Base-by-base conservation (phyloP, 2,797 vertebrate species). In the Oreochromis grahami region DNA sequence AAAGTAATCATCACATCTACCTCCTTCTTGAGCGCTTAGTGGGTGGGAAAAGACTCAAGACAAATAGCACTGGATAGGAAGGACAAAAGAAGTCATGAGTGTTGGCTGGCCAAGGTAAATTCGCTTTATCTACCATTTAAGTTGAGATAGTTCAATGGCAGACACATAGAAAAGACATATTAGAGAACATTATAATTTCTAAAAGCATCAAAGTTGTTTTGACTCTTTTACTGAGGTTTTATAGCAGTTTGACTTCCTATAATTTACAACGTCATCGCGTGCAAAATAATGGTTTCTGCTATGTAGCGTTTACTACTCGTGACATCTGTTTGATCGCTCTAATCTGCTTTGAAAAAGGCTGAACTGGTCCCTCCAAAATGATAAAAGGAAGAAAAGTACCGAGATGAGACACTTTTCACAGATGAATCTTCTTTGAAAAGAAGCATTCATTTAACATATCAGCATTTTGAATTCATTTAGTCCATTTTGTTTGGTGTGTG, bases 1-100 rank as follows among this genome's bases (percentile, higher is more conserved):
- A 68, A 90, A 60, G 80, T 55, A 86, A 89, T 91, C 80, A 82
- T 80, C 56, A 38, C 78, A 83, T 84, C 72, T 79, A 41, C 41
- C 60, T 80, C 84, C 53, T 76, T 13, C 38, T 77, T 77, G 78
- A 29, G 81, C 38, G 70, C 32, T 34, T 45, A 29, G 13, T 2
- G 15, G 13, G 21, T 48, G 60, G 10, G 36, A 9, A 15, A 8
- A 21, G 51, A 83, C 21, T 79, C 8, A 70, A 76, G 26, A 36
- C 3, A n/a, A 81, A 80, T 11, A 63, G 24, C 36, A 53, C 3
- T 6, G 21, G 36, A 56, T 12, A 50, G 19, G 14, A 76, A 10
- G 70, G 45, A 74, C 43, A n/a, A 50, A n/a, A 74, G 38, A 78
- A 36, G 29, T 48, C n/a, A 26, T n/a, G 26, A 29, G 43, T 48